A percentile compares a stretch with the other conserved stretches of the same genome.
phyloP scores from a whole-genome alignment of 1,140 invertebrate genomes.

The Lutraria rhynchaena region DNA sequence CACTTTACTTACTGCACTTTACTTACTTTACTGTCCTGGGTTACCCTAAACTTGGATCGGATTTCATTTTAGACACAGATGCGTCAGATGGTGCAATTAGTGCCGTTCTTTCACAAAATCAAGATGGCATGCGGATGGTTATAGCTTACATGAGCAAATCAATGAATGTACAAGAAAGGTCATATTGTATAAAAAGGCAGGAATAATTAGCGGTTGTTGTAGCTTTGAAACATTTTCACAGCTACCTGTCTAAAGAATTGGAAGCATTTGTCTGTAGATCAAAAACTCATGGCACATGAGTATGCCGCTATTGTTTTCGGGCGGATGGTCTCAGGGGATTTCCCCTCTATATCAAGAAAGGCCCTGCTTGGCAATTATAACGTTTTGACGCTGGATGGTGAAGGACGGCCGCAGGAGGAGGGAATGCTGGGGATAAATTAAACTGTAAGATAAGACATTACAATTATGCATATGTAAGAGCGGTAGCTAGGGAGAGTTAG shows the following conservation, averaged over 20 bases:
- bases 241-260: conserved; percentile 51
- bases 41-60: not conserved
- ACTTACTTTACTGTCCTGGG: no score
- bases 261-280: not conserved
- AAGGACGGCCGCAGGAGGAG: conserved; percentile 2
- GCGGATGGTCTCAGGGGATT: not conserved
- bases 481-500: not conserved
- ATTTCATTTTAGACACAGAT: conserved; percentile 61
- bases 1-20: no score
- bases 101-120: conserved; percentile 68
- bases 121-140: conserved; percentile 60
- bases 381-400: not conserved
- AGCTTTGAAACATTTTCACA: conserved; percentile 58
- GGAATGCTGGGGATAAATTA: not conserved
- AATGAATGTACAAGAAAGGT: conserved; percentile 77
- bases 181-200: conserved; percentile 78
- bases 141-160: conserved; percentile 63
- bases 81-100: conserved; percentile 64
- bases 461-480: conserved; percentile 7
- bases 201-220: conserved; percentile 62
- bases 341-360: not conserved
- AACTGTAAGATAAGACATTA: not conserved
- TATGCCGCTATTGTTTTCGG: conserved; percentile 8
- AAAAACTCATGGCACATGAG: conserved; percentile 3
- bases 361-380: not conserved